Evolutionary conservation across 2,113 vertebrate genomes (phyloP), one percentile per base, ranked within the genome.

Genomic region (Platanista minor): DNA sequence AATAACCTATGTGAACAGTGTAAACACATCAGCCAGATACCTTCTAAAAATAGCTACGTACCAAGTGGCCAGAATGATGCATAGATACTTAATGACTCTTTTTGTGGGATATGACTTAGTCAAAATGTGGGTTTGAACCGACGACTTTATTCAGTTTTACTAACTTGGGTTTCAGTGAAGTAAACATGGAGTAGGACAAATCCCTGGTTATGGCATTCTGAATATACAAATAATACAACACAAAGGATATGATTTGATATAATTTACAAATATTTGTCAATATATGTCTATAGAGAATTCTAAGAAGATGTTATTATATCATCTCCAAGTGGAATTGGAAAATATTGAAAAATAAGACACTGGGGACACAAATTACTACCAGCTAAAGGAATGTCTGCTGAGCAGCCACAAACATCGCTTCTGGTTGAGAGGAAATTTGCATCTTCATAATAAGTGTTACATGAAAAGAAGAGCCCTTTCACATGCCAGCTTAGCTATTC

Each of bases 381-480:
- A 80, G 72, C 85, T 88, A 77, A 49, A 77, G 62, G 81, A 87
- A 91, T 87, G 93, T 91, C 67, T 95, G 41, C 91, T 27, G 67
- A 81, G 31, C 69, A 82, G 78, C 57, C 86, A 39, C 23, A 89
- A 87, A 66, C 39, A 41, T 43, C 4, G 1, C 78, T 85, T 83
- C 91, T 84, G 31, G 67, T 81, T 74, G 80, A 92, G 59, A 67
- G 74, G 64, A 96, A 95, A 98, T 98, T 97, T 97, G 95, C 97
- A 98, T 98, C 83, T 97, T 97, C 59, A 90, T 97, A 97, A 97
- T 97, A 96, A 87, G 95, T 72, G 69, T 46, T 72, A 31, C 59
- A 67, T 85, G 95, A 96, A 98, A 96, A 98, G 91, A 97, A 85
- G 64, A 90, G 59, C 39, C 49, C 46, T 92, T 97, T 96, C 90